Conservation (phyloP, 2,888 invertebrate species). For the Doris montereyensis region DNA sequence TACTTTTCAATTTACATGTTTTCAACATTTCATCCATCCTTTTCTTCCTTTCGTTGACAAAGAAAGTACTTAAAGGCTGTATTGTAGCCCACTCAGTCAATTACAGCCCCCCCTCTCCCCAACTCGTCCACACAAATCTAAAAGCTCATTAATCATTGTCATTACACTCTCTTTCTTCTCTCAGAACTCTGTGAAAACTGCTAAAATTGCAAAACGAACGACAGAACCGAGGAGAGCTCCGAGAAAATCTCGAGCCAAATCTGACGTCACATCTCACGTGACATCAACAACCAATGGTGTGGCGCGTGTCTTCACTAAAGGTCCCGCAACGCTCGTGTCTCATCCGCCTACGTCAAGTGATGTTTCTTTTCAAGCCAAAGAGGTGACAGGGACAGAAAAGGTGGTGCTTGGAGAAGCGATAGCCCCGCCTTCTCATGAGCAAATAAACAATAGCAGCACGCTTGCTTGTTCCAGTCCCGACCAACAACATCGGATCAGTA, state of each 20-base stretch:
- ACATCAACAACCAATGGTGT: slow-evolving; percentile 24
- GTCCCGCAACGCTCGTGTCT: not conserved
- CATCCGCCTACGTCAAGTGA: not conserved
- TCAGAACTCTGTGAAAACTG: too few relatives aligned
- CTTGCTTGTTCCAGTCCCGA: not conserved
- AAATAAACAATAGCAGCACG: not conserved
- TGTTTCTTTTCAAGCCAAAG: not conserved
- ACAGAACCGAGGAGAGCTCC: slow-evolving; percentile 21
- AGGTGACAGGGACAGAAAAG: not conserved
- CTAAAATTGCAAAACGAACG: not conserved
- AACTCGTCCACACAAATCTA: too few relatives aligned
- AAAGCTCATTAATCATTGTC: too few relatives aligned
- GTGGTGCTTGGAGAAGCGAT: not conserved
- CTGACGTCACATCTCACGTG: slow-evolving; percentile 11
- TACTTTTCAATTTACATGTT: too few relatives aligned
- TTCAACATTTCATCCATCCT: too few relatives aligned
- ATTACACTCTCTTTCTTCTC: too few relatives aligned
- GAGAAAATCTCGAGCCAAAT: slow-evolving; percentile 20
- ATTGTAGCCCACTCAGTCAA: too few relatives aligned
- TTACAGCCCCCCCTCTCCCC: too few relatives aligned
- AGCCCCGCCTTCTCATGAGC: not conserved
- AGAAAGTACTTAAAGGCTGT: too few relatives aligned
- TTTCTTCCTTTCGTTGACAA: too few relatives aligned
- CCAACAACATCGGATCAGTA: not conserved
- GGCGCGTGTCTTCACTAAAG: not conserved